phyloP scores from a whole-genome alignment of 2,888 invertebrate genomes.

The Netelia inedita region DNA sequence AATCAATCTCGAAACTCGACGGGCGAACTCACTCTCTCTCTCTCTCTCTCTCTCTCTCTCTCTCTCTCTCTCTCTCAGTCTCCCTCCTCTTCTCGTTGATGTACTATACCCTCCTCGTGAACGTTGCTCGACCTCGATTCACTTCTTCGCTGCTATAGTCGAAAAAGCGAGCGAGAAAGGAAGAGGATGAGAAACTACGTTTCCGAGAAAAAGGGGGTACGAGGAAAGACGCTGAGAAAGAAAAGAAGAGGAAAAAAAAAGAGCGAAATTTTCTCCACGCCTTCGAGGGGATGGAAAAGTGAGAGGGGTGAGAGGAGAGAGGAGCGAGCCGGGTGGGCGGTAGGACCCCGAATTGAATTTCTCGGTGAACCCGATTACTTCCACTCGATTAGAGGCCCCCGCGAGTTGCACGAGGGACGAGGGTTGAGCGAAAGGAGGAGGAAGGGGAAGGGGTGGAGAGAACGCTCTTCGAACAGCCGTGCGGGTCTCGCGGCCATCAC shows the following conservation, averaged over 20 bases:
- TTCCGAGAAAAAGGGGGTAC: conserved; percentile 22
- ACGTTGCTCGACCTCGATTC: conserved; percentile 64
- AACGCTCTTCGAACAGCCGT: conserved; percentile 40
- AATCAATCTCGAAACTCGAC: conserved; percentile 68
- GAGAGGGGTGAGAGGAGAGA: conserved; percentile 17
- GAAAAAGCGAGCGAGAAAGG: conserved; percentile 18
- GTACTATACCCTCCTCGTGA: conserved; percentile 42
- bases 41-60: conserved; percentile 14
- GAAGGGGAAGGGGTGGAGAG: background rate
- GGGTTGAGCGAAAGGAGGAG: background rate
- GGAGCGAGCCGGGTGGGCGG: conserved; percentile 15
- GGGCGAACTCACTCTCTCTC: conserved; percentile 51
- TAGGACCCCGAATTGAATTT: conserved; percentile 66
- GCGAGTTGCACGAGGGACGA: conserved; percentile 32
- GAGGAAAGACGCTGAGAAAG: conserved; percentile 19
- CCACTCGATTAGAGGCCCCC: conserved; percentile 65
- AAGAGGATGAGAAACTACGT: conserved; percentile 48
- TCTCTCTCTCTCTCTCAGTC: conserved; percentile 21
- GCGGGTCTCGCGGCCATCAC: conserved; percentile 34
- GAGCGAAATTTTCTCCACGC: conserved; percentile 24
- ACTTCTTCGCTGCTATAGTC: conserved; percentile 39
- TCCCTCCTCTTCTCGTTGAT: conserved; percentile 31
- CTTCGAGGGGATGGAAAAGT: conserved; percentile 42
- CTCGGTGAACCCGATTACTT: conserved; percentile 66
- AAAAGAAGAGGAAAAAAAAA: conserved; percentile 44